phyloP scores from a whole-genome alignment of 2,888 invertebrate species.

The Kryphioiulus occultus region DNA sequence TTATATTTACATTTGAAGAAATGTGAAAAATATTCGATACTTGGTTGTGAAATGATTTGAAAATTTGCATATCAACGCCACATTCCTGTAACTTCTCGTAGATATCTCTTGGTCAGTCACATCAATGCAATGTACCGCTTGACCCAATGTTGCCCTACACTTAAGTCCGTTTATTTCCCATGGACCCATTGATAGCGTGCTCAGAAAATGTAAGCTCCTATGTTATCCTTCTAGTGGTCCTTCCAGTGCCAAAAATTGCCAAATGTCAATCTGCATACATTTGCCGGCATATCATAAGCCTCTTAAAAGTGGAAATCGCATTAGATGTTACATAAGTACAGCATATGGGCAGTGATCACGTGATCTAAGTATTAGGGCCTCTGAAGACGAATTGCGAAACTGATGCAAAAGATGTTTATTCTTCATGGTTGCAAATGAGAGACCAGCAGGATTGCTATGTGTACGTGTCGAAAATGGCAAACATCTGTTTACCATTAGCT shows the following conservation, averaged over 20 bases:
- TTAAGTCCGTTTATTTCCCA: background rate
- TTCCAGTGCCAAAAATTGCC: background rate
- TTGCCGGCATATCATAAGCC: constrained; percentile 30
- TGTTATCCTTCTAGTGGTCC: background rate
- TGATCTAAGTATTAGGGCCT: background rate
- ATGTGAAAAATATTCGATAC: too few species aligned
- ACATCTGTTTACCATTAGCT: background rate
- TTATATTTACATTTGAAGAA: too few species aligned
- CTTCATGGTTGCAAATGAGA: background rate
- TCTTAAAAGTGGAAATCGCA: background rate
- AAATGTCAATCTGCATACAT: constrained; percentile 40
- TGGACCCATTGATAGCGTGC: background rate
- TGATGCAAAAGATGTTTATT: background rate
- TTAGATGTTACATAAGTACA: background rate
- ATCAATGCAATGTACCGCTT: too few species aligned
- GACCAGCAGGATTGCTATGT: background rate
- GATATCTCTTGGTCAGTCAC: too few species aligned
- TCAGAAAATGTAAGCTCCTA: background rate
- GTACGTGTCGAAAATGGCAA: constrained; percentile 1
- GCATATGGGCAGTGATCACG: constrained; percentile 2
- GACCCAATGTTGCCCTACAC: background rate
- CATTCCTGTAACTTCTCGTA: too few species aligned
- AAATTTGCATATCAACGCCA: too few species aligned
- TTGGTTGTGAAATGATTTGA: too few species aligned
- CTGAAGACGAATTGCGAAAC: background rate